Base-by-base conservation (phyloP, 2,113 vertebrate species). In the Nestor notabilis region DNA sequence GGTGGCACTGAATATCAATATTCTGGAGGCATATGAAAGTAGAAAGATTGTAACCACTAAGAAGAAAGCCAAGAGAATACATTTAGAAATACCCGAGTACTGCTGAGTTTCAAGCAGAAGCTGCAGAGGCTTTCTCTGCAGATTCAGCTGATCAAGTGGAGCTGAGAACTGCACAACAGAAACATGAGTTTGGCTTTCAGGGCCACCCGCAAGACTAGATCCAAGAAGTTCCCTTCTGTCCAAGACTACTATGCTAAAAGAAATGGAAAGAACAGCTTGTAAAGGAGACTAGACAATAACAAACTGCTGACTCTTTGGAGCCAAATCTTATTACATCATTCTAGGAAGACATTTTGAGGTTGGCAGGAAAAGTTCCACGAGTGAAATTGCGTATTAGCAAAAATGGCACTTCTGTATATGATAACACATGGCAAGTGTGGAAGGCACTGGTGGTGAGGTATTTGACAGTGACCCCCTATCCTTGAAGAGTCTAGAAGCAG, bases 281-380 rank as follows among this genome's bases (percentile, higher is more conserved):
- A 82, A 91, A 82, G 56, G 69, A 83, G 81, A 46, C 50, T 52
- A 87, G 83, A 76, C 77, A 87, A 76, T 75, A 93, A 95, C 27
- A 87, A 91, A 91, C 28, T 60, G 39, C 43, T 93, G 39, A 82
- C 33, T 87, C 50, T 56, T 79, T 87, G 52, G 61, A 89, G 91
- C 77, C 93, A 87, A 93, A 47, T 60, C 61, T 91, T 23, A 75
- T 79, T 52, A 93, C 56, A 65, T 94, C 77, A 93, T 93, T 89
- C 74, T 89, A 91, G 60, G n/a, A 95, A 93, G 58, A 52, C 52
- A 28, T 87, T 91, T 74, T 0, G 7, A 64, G 47, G 56, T 7
- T 89, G 87, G 65, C 81, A 84, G 56, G 64, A 89, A 58, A 92
- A 87, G 18, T 81, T 93, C 47, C 50, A 61, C 56, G 44, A 46